Evolutionary conservation across 2,888 invertebrate species (phyloP), one percentile per base, ranked within the genome.

Genomic region (Aleiodes testaceus): DNA sequence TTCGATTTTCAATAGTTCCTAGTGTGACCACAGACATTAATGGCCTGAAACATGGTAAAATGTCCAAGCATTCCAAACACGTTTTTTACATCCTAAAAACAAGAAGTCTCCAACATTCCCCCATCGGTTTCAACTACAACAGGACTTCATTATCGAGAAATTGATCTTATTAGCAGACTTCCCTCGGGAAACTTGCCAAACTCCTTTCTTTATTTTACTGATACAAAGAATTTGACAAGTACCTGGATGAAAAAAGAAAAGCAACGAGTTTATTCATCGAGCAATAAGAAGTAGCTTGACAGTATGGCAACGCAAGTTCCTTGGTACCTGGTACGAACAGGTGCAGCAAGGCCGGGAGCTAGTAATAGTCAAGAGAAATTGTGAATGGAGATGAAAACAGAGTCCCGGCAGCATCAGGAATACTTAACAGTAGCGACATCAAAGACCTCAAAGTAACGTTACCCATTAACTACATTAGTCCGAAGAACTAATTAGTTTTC

Each of bases 121-220:
- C 45, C 14, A 65, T 26, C 11, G 59, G 22, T 63, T 45, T 26
- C 22, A 76, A 63, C n/a, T 74, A 70, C 72, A 71, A 78, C 81
- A 81, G 77, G 79, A 76, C 72, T 81, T 83, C 79, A 81, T 86
- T 87, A 87, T 87, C 85, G 87, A 85, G 79, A 83, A 87, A 87
- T 87, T 86, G 87, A 87, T 86, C 84, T 85, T 82, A 86, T 85
- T 85, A 85, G 80, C 77, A 49, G 67, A 55, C 53, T 66, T 64
- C 36, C 36, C 69, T 70, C 5, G 66, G 75, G 74, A 68, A 52
- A 47, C 66, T 76, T 72, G 75, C 76, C 75, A 77, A 75, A 74
- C 63, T 66, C 61, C 66, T 68, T 72, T 73, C 67, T 44, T 20
- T 14, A 9, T 63, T 45, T 49, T 26, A 16, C 30, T n/a, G 36